Percentiles rank a stretch among this genome's conserved stretches.
Conservation (phyloP, 2,888 invertebrate species). For the Drosophila robusta region DNA sequence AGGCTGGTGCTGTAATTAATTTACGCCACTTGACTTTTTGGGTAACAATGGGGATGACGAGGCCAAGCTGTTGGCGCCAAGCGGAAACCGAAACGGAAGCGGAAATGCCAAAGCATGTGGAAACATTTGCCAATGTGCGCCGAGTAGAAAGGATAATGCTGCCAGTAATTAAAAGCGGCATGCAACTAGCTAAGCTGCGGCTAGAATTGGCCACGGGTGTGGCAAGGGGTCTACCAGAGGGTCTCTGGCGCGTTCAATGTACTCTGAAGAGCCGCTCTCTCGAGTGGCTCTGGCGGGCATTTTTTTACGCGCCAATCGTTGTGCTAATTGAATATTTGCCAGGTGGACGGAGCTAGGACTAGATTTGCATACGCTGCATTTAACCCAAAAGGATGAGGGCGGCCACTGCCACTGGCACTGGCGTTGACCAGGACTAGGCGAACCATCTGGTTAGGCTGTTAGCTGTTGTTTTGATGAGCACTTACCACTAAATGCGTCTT, state of each 20-base stretch:
- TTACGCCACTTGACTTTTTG: slow-evolving; percentile 79
- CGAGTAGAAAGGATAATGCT: slow-evolving; percentile 50
- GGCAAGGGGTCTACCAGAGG: background rate
- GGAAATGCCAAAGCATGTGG: slow-evolving; percentile 79
- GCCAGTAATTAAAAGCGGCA: slow-evolving; percentile 65
- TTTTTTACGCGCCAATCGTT: slow-evolving; percentile 71
- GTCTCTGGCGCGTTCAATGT: slow-evolving; percentile 43
- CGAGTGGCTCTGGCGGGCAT: slow-evolving; percentile 47
- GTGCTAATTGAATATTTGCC: slow-evolving; percentile 76
- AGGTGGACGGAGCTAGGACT: slow-evolving; percentile 46
- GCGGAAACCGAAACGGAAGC: slow-evolving; percentile 63
- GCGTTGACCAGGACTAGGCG: background rate
- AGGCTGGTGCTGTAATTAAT: slow-evolving; percentile 71
- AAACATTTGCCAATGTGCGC: slow-evolving; percentile 76
- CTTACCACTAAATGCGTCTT: slow-evolving; percentile 67
- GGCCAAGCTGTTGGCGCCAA: slow-evolving; percentile 61
- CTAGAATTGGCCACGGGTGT: slow-evolving; percentile 10
- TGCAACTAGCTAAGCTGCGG: slow-evolving; percentile 47
- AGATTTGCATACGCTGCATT: slow-evolving; percentile 61
- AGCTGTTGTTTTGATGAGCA: slow-evolving; percentile 49
- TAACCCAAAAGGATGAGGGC: slow-evolving; percentile 39
- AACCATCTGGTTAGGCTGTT: slow-evolving; percentile 27
- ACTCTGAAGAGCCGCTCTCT: slow-evolving; percentile 42
- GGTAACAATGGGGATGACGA: slow-evolving; percentile 52
- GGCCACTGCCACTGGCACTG: background rate